Percentiles rank a stretch among this genome's conserved stretches.
Evolutionary conservation across 2,113 vertebrate genomes (phyloP).

Genomic region (Amblyornis subalaris): DNA sequence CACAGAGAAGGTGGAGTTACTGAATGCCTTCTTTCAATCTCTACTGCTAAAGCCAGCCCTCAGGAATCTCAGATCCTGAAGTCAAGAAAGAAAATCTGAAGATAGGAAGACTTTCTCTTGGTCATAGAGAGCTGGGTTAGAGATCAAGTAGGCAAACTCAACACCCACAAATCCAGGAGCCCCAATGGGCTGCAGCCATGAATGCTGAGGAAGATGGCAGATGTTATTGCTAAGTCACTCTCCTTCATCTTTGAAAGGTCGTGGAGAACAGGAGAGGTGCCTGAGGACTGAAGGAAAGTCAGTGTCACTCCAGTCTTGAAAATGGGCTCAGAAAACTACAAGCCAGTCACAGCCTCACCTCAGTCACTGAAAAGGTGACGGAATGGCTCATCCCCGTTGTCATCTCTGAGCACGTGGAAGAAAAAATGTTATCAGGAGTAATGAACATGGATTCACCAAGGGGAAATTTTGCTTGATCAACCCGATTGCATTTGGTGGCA

Average conservation of each 20-base stretch:
- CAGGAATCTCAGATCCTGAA: not conserved
- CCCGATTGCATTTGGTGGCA: not conserved
- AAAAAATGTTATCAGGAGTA: not conserved
- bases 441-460: not conserved
- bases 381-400: not conserved
- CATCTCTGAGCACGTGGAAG: not conserved
- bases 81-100: not conserved
- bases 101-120: not conserved
- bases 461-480: not conserved
- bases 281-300: not conserved
- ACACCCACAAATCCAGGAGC: not conserved
- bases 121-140: not conserved
- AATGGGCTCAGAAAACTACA: not conserved
- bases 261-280: not conserved
- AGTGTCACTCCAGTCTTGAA: not conserved
- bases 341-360: not conserved
- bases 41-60: not conserved
- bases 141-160: not conserved
- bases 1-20: not conserved
- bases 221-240: not conserved
- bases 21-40: not conserved
- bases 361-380: not conserved
- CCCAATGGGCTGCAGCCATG: not conserved
- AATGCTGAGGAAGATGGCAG: not conserved
- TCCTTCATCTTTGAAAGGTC: not conserved